Evolutionary conservation across 1,140 invertebrate genomes (phyloP).

Genomic region (Sinella curviseta): DNA sequence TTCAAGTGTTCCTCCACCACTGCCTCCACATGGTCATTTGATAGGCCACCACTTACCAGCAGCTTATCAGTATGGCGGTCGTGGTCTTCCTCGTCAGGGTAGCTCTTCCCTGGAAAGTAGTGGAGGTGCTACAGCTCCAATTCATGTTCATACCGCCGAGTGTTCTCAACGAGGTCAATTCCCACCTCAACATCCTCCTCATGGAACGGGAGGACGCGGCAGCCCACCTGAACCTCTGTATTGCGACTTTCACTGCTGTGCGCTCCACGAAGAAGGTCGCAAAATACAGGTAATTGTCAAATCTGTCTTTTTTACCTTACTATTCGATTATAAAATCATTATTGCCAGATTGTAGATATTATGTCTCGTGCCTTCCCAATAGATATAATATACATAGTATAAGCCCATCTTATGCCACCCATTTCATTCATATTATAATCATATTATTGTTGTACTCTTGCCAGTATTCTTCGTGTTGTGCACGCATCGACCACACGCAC

Average conservation of each 20-base stretch:
- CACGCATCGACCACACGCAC: too few species aligned
- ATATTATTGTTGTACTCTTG: too few species aligned
- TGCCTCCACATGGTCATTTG: slow-evolving; percentile 53
- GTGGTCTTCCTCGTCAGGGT: slow-evolving; percentile 62
- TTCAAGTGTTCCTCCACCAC: slow-evolving; percentile 46
- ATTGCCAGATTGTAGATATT: slow-evolving; percentile 14
- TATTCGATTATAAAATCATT: not conserved
- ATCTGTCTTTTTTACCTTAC: not conserved
- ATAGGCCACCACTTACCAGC: slow-evolving; percentile 4
- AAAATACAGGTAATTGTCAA: slow-evolving; percentile 66
- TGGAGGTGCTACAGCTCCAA: slow-evolving; percentile 53
- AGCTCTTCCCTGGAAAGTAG: slow-evolving; percentile 70
- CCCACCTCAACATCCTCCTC: slow-evolving; percentile 51
- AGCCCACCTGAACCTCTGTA: slow-evolving; percentile 59
- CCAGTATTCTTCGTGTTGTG: too few species aligned
- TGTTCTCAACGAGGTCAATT: slow-evolving; percentile 61
- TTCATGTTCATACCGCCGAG: slow-evolving; percentile 80
- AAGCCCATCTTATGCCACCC: too few species aligned
- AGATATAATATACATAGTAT: too few species aligned
- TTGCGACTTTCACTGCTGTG: slow-evolving; percentile 93
- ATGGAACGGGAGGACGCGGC: slow-evolving; percentile 41
- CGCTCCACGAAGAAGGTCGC: slow-evolving; percentile 85
- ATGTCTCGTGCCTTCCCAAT: too few species aligned
- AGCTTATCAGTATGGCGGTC: slow-evolving; percentile 37
- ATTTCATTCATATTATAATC: too few species aligned